Percentiles rank a stretch among this genome's conserved stretches.
phyloP scores from a whole-genome alignment of 2,797 vertebrate species.

The Octomys mimax region DNA sequence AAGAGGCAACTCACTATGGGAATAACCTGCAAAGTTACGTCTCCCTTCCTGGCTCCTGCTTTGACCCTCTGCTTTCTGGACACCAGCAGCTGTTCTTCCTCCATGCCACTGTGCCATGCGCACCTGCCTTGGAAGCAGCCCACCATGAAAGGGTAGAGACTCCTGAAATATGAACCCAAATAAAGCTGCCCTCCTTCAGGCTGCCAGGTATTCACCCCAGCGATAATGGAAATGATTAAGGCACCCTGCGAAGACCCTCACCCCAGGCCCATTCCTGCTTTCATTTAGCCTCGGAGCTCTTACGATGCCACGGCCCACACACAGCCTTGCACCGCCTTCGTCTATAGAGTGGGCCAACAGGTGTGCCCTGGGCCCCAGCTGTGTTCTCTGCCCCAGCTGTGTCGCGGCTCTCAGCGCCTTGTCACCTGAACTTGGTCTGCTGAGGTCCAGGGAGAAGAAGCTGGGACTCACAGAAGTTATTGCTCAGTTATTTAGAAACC shows the following conservation, averaged over 20 bases:
- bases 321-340: accelerated
- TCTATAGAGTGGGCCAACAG: background rate
- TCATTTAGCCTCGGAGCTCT: background rate
- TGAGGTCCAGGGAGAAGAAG: background rate
- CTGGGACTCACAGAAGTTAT: accelerated
- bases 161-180: background rate
- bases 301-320: accelerated
- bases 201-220: background rate
- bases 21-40: background rate
- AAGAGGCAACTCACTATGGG: background rate
- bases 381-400: background rate
- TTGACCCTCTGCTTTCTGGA: background rate
- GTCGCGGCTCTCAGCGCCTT: accelerated
- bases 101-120: background rate
- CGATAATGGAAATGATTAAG: background rate
- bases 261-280: accelerated
- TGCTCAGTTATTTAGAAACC: background rate
- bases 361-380: background rate
- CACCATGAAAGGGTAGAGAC: background rate
- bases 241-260: background rate
- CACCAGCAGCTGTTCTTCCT: background rate
- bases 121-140: background rate
- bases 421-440: background rate
- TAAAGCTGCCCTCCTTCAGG: background rate
- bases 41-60: background rate